These are phyloP conservation scores for Carabus problematicus DNA, from an alignment of 2,888 invertebrate genomes.

Conservation along the genomic window DNA sequence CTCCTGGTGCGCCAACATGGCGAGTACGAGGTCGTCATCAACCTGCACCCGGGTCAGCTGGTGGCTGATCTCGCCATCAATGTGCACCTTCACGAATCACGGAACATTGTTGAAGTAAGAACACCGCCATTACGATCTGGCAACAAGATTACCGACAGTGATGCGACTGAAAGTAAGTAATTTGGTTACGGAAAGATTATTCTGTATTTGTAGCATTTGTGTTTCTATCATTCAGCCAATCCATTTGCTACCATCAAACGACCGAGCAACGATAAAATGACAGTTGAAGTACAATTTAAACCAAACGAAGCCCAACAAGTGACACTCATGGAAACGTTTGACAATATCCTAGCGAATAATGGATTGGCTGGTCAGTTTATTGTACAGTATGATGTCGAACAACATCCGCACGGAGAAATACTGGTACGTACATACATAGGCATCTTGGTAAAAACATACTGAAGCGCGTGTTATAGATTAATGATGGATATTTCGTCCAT, in stretches of 20 bases:
- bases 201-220: slow-evolving; percentile 55
- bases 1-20: slow-evolving; percentile 69
- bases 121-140: slow-evolving; percentile 70
- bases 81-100: slow-evolving; percentile 69
- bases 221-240: slow-evolving; percentile 20
- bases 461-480: slow-evolving; percentile 33
- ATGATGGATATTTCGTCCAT: slow-evolving; percentile 61
- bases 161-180: slow-evolving; percentile 13
- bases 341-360: slow-evolving; percentile 44
- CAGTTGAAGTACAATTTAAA: slow-evolving; percentile 23
- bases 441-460: background rate
- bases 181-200: background rate
- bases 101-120: slow-evolving; percentile 66
- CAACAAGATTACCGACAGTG: slow-evolving; percentile 66
- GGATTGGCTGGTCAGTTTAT: slow-evolving; percentile 66
- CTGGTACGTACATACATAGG: slow-evolving; percentile 39
- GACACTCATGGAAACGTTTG: slow-evolving; percentile 18
- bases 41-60: slow-evolving; percentile 71
- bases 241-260: slow-evolving; percentile 26
- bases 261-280: slow-evolving; percentile 8
- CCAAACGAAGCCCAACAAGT: slow-evolving; percentile 29
- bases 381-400: slow-evolving; percentile 68
- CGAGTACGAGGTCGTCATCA: slow-evolving; percentile 72
- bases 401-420: slow-evolving; percentile 56
- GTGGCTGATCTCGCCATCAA: slow-evolving; percentile 71